phyloP scores from a whole-genome alignment of 2,797 vertebrate genomes.

The Anisognathus igniventris region DNA sequence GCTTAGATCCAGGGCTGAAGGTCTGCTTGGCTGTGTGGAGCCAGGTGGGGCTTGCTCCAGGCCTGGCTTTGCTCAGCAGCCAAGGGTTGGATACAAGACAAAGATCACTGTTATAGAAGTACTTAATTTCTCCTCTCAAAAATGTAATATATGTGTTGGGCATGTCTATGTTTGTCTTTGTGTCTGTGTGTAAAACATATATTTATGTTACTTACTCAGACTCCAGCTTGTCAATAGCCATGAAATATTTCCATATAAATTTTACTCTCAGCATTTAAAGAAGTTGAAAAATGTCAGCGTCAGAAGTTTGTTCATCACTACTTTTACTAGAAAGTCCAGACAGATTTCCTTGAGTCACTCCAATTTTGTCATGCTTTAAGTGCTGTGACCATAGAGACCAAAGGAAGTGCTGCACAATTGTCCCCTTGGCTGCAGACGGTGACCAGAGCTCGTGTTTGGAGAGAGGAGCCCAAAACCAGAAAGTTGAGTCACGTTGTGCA shows the following conservation, averaged over 20 bases:
- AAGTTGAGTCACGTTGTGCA: background rate
- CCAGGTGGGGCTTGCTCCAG: background rate
- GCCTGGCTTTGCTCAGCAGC: background rate
- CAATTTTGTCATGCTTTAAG: background rate
- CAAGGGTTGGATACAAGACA: background rate
- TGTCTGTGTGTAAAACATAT: background rate
- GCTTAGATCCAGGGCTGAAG: background rate
- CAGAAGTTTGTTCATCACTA: background rate
- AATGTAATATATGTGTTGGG: background rate
- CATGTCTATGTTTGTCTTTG: background rate
- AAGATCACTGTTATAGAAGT: background rate
- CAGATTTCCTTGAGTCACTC: background rate
- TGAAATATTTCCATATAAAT: background rate
- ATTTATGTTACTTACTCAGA: background rate
- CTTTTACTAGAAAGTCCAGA: constrained; percentile 56
- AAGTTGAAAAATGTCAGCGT: background rate
- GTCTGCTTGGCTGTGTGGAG: background rate
- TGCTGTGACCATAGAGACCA: background rate
- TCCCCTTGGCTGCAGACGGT: background rate
- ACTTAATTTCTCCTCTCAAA: background rate
- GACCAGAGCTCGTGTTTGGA: background rate
- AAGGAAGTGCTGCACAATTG: background rate
- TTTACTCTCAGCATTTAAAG: background rate
- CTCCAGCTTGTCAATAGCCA: background rate
- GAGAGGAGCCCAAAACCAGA: background rate